Conservation (phyloP, 2,888 invertebrate genomes). For the Polyommatus icarus region DNA sequence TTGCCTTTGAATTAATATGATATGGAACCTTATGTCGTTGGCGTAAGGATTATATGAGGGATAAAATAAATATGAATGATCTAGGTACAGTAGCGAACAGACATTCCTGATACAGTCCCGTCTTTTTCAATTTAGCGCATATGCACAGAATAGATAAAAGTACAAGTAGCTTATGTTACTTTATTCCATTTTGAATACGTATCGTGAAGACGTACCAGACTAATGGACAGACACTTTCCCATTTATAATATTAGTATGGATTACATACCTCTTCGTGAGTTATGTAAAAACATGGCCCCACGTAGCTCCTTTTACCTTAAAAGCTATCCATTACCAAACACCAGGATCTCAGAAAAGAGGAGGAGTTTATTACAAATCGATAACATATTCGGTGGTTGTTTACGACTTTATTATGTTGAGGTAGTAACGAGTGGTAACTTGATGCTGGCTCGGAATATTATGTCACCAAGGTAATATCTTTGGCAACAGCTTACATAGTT, state of each 20-base stretch:
- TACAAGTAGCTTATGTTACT: no score
- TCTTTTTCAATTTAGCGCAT: no score
- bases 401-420: neutral
- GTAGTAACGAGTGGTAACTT: neutral
- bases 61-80: neutral
- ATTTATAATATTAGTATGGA: no score
- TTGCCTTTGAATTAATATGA: neutral
- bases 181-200: no score
- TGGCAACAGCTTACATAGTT: neutral
- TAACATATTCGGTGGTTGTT: neutral
- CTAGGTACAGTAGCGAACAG: neutral
- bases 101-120: neutral
- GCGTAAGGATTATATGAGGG: neutral
- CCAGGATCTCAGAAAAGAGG: neutral
- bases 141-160: no score
- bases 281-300: neutral
- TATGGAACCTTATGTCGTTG: neutral
- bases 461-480: neutral
- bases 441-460: neutral
- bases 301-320: no score
- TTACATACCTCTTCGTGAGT: no score
- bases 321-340: neutral
- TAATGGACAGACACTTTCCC: no score
- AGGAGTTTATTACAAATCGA: constrained; percentile 9
- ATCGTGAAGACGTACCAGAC: no score